Evolutionary conservation across 2,888 invertebrate species (phyloP).

Genomic region (Pyrrhia umbra): DNA sequence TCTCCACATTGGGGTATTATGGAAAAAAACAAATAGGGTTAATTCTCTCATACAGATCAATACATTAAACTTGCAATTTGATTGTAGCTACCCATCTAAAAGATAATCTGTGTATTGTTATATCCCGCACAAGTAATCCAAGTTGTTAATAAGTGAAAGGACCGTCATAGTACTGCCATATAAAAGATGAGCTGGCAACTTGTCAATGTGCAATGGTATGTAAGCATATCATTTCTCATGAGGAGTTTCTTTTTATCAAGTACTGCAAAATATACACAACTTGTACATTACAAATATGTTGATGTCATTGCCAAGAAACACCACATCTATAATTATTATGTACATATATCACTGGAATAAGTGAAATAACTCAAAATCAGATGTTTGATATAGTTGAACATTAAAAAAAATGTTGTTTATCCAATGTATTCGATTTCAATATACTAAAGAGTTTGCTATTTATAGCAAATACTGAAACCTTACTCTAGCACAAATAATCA

Average conservation of each 20-base stretch:
- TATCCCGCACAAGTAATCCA: not conserved
- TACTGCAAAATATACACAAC: not conserved
- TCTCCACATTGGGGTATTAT: no score
- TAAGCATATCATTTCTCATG: not conserved
- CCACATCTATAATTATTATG: not conserved
- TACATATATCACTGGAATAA: not conserved
- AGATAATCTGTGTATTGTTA: not conserved
- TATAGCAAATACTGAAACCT: not conserved
- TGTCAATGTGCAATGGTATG: conserved; percentile 5
- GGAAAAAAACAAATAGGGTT: no score
- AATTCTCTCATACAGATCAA: not conserved
- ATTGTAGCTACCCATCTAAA: not conserved
- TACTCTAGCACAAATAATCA: not conserved
- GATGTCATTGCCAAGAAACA: not conserved
- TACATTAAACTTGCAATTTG: conserved; percentile 7
- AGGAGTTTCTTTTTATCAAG: not conserved
- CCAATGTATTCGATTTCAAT: not conserved
- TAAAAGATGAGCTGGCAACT: conserved; percentile 51
- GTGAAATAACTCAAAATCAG: no score
- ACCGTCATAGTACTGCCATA: conserved; percentile 9
- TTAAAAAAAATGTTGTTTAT: not conserved
- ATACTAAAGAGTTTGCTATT: not conserved
- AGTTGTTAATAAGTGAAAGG: conserved; percentile 23
- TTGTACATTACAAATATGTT: conserved; percentile 1
- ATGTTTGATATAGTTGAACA: not conserved